Conservation (phyloP, 2,797 vertebrate genomes). For the Tachyglossus aculeatus region DNA sequence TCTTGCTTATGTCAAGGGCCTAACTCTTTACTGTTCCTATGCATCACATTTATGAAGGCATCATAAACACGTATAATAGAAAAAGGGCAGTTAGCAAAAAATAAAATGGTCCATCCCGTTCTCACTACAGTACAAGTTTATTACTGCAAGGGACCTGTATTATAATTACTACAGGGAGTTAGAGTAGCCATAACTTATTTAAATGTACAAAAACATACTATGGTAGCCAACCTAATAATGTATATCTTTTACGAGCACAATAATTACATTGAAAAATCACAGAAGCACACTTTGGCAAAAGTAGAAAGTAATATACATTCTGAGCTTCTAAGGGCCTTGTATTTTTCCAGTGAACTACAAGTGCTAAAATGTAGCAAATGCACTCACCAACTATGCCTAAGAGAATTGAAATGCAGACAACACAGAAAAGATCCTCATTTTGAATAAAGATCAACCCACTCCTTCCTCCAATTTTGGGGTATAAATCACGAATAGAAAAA, state of each 20-base stretch:
- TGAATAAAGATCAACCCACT: no score
- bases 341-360: slow-evolving; percentile 45
- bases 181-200: slow-evolving; percentile 58
- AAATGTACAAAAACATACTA: slow-evolving; percentile 58
- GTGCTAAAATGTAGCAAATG: slow-evolving; percentile 36
- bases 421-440: slow-evolving; percentile 31
- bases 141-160: slow-evolving; percentile 42
- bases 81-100: slow-evolving; percentile 58
- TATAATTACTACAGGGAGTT: slow-evolving; percentile 54
- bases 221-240: slow-evolving; percentile 50
- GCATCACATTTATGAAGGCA: slow-evolving; percentile 47
- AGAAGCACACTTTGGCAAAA: slow-evolving; percentile 44
- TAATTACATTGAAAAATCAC: slow-evolving; percentile 44
- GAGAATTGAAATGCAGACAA: slow-evolving; percentile 50
- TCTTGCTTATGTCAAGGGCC: not conserved
- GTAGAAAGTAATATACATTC: slow-evolving; percentile 45
- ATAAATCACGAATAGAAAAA: no score
- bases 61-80: slow-evolving; percentile 51
- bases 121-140: slow-evolving; percentile 49
- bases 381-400: slow-evolving; percentile 36
- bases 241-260: slow-evolving; percentile 50
- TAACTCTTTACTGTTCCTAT: slow-evolving; percentile 14
- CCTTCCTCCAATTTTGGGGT: no score
- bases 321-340: slow-evolving; percentile 51
- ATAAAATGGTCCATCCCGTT: slow-evolving; percentile 54